Conservation (phyloP, 2,888 invertebrate genomes). For the Mythimna albipuncta region DNA sequence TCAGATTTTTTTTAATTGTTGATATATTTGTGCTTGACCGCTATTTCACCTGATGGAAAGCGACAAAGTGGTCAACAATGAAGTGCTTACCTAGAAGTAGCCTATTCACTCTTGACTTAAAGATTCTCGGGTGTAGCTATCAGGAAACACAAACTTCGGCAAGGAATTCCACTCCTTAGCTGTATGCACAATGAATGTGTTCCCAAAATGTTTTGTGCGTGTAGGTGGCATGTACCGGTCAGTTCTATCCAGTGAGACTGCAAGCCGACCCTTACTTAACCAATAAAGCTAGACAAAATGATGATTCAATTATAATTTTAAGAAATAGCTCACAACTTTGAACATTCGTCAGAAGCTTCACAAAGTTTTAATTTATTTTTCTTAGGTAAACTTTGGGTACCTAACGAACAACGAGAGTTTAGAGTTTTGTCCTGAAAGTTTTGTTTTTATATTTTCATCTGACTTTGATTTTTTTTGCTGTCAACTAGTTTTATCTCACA, state of each 20-base stretch:
- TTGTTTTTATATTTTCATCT: not conserved
- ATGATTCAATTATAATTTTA: not conserved
- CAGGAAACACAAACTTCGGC: no score
- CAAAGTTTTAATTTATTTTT: slow-evolving; percentile 10
- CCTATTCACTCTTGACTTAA: no score
- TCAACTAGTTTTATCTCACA: no score
- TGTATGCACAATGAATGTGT: no score
- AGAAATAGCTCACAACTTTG: not conserved
- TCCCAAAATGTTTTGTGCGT: no score
- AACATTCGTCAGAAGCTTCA: slow-evolving; percentile 6
- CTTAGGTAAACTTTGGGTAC: not conserved
- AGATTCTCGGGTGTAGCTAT: no score
- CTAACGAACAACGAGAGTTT: not conserved
- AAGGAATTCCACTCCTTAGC: no score
- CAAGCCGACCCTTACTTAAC: not conserved
- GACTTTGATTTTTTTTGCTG: no score
- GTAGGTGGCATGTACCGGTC: not conserved
- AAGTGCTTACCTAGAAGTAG: no score
- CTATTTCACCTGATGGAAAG: no score
- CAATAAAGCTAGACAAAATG: not conserved
- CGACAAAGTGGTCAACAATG: no score
- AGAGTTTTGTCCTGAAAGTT: not conserved
- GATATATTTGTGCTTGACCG: no score
- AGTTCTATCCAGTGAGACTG: not conserved
- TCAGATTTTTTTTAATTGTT: not conserved